These are phyloP conservation scores for Phaenicophaeus curvirostris DNA, from an alignment of 2,797 vertebrate genomes.

Conservation along the genomic window DNA sequence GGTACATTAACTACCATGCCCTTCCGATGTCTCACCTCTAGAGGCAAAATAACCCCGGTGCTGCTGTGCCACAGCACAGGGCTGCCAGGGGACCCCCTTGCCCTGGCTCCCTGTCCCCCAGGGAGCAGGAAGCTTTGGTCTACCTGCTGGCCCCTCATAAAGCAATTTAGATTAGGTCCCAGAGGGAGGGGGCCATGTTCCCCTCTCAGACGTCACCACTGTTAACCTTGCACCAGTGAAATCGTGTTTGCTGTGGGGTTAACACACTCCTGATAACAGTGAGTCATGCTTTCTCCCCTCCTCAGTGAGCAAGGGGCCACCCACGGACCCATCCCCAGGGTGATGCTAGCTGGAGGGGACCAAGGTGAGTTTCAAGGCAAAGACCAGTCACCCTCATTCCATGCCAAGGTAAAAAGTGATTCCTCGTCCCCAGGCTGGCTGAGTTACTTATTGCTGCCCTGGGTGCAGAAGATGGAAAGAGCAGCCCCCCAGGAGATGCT, in stretches of 20 bases:
- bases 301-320: not conserved
- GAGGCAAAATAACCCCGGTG: accelerated
- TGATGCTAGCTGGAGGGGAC: accelerated
- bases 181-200: not conserved
- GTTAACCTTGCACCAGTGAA: slow-evolving; percentile 59
- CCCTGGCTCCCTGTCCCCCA: not conserved
- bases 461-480: not conserved
- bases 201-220: not conserved
- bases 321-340: not conserved
- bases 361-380: not conserved
- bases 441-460: not conserved
- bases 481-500: not conserved
- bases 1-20: not conserved
- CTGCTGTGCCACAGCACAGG: not conserved
- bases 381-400: not conserved
- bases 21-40: accelerated
- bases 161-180: slow-evolving; percentile 73
- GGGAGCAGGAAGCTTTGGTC: not conserved
- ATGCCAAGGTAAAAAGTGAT: not conserved
- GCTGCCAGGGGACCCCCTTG: not conserved
- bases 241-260: slow-evolving; percentile 5
- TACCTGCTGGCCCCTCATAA: slow-evolving; percentile 50
- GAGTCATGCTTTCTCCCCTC: slow-evolving; percentile 13
- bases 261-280: not conserved
- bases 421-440: accelerated